phyloP scores from a whole-genome alignment of 2,797 vertebrate species.

The Chrysolophus pictus region DNA sequence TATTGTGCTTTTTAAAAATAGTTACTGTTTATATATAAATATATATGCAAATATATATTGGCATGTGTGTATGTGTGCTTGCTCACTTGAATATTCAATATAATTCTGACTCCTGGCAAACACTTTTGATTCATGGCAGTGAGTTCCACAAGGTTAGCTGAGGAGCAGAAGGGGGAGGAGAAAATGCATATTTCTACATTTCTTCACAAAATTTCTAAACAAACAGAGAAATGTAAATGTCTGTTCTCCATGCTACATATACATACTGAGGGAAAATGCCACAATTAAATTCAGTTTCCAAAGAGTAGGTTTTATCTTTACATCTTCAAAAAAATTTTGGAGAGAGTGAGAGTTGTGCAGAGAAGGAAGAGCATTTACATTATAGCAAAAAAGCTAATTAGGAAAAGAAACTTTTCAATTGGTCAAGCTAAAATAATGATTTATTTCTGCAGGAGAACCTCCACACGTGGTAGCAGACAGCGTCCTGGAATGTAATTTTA shows the following conservation, averaged over 20 bases:
- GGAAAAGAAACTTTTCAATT: background rate
- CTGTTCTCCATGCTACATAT: background rate
- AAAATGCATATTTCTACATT: background rate
- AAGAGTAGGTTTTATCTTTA: background rate
- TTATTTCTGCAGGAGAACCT: background rate
- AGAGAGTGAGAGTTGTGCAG: background rate
- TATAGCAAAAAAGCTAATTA: background rate
- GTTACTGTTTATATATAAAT: constrained; percentile 25
- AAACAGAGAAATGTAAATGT: background rate
- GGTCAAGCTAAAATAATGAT: background rate
- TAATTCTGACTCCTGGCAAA: background rate
- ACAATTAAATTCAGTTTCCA: background rate
- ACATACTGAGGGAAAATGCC: background rate
- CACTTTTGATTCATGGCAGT: background rate
- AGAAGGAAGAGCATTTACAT: background rate
- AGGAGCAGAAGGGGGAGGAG: background rate
- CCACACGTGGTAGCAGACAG: background rate
- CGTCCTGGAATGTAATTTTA: background rate
- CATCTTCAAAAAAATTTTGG: background rate
- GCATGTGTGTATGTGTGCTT: accelerated
- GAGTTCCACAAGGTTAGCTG: background rate
- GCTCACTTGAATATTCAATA: background rate
- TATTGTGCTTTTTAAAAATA: constrained; percentile 37
- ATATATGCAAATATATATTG: background rate
- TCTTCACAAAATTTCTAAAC: background rate